Conservation (phyloP, 2,113 vertebrate species). For the Mesoclemmys tuberculata region DNA sequence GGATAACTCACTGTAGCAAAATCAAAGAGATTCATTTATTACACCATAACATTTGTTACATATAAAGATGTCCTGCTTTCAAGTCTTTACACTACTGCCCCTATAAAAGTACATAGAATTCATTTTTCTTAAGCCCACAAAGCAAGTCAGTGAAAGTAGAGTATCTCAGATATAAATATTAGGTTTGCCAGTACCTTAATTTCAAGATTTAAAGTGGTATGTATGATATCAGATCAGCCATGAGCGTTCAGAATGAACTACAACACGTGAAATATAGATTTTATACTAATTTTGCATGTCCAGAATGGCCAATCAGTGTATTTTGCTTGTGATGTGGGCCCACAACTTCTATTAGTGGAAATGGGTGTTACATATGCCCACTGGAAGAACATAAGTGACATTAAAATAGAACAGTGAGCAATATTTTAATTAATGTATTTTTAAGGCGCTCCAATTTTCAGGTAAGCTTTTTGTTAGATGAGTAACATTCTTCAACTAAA, state of each 20-base stretch:
- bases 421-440: background rate
- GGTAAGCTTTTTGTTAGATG: background rate
- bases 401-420: background rate
- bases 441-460: background rate
- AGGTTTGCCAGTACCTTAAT: background rate
- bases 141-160: slow-evolving; percentile 13
- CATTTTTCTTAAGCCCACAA: background rate
- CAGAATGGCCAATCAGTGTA: background rate
- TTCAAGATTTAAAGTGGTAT: background rate
- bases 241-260: background rate
- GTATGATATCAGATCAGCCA: background rate
- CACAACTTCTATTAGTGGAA: background rate
- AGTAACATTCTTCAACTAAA: background rate
- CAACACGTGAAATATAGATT: background rate
- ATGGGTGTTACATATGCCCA: background rate
- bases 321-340: background rate
- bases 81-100: slow-evolving; percentile 28
- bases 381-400: background rate
- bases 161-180: background rate
- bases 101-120: background rate
- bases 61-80: slow-evolving; percentile 25
- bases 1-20: slow-evolving; percentile 26
- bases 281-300: slow-evolving; percentile 18
- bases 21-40: slow-evolving; percentile 23
- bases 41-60: background rate